A percentile compares a stretch with the other conserved stretches of the same genome.
Evolutionary conservation across 1,140 invertebrate species (phyloP).

Genomic region (Aricia agestis): DNA sequence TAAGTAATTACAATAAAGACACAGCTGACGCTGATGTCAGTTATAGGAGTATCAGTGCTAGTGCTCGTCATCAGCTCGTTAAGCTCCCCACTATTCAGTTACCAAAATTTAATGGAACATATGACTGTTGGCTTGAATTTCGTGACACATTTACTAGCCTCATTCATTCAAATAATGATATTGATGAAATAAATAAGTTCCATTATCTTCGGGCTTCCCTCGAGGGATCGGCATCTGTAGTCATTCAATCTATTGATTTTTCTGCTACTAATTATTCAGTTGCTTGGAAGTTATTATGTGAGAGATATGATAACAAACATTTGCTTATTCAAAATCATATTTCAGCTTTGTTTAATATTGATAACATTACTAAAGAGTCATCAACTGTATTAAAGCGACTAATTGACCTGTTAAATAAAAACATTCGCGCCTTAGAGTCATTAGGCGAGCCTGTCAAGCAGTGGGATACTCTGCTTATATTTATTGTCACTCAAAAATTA

Average conservation of each 20-base stretch:
- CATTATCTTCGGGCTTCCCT: constrained; percentile 32
- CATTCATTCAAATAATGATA: constrained; percentile 25
- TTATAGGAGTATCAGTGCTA: background rate
- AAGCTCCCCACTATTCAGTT: constrained; percentile 28
- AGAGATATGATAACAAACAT: constrained; percentile 33
- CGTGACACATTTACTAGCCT: constrained; percentile 26
- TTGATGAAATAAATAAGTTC: constrained; percentile 33
- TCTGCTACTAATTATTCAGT: constrained; percentile 30
- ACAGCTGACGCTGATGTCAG: constrained; percentile 4
- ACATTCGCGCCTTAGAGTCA: constrained; percentile 26
- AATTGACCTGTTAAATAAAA: constrained; percentile 30
- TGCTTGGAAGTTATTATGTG: constrained; percentile 36
- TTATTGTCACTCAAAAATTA: constrained; percentile 31
- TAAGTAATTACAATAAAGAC: constrained; percentile 4
- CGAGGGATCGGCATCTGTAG: constrained; percentile 26
- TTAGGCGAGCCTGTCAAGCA: constrained; percentile 28
- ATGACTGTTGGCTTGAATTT: constrained; percentile 26
- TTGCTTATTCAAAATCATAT: constrained; percentile 34
- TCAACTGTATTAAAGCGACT: constrained; percentile 25
- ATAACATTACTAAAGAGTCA: constrained; percentile 29
- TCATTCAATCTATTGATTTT: constrained; percentile 27
- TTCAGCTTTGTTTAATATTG: constrained; percentile 28
- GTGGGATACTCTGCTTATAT: constrained; percentile 32
- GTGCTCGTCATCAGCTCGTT: constrained; percentile 16
- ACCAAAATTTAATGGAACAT: constrained; percentile 23